A percentile compares a stretch with the other conserved stretches of the same genome.
Evolutionary conservation across 2,113 vertebrate genomes (phyloP).

Genomic region (Lasiurus cinereus): DNA sequence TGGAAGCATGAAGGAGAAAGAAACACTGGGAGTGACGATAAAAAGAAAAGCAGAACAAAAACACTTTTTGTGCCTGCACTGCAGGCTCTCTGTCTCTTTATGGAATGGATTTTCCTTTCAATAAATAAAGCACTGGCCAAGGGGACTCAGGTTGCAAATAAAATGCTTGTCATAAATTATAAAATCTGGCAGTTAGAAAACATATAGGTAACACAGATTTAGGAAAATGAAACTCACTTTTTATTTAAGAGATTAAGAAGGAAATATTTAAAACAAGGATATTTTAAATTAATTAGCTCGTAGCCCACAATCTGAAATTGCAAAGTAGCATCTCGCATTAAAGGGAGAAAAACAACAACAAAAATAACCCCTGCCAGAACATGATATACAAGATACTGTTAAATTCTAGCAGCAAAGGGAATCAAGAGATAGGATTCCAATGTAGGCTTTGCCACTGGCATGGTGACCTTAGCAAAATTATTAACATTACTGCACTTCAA

Average conservation of each 20-base stretch:
- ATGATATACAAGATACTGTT: not conserved
- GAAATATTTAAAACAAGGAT: not conserved
- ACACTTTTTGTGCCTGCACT: conserved; percentile 48
- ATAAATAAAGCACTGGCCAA: conserved; percentile 65
- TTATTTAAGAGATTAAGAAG: not conserved
- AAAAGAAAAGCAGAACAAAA: conserved; percentile 73
- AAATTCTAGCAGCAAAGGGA: not conserved
- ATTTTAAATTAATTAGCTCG: not conserved
- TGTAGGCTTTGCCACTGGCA: not conserved
- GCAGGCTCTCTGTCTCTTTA: not conserved
- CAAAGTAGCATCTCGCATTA: not conserved
- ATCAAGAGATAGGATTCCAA: not conserved
- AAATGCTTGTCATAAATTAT: conserved; percentile 35
- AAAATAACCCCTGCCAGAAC: not conserved
- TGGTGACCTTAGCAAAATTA: not conserved
- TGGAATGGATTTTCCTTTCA: conserved; percentile 62
- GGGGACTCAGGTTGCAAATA: not conserved
- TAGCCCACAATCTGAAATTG: not conserved
- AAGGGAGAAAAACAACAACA: not conserved
- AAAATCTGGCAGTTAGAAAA: not conserved
- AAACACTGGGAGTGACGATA: conserved; percentile 52
- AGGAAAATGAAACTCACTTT: not conserved
- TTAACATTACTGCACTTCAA: not conserved
- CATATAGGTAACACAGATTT: not conserved
- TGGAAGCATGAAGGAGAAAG: conserved; percentile 70